Percentiles rank a stretch among this genome's conserved stretches.
Conservation (phyloP, 2,888 invertebrate species). For the Chymomyza fuscimana region DNA sequence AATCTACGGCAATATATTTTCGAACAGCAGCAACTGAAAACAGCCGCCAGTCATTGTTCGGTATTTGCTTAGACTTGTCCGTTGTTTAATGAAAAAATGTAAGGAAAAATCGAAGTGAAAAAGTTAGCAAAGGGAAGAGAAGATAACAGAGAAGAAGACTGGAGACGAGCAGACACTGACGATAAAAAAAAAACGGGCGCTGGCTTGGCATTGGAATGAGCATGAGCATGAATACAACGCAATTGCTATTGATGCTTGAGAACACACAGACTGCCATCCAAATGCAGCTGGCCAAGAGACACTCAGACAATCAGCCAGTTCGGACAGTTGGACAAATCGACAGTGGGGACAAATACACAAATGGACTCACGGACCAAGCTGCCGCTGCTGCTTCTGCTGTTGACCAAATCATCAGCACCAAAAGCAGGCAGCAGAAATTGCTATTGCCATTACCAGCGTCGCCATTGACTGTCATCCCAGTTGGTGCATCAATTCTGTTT, state of each 20-base stretch:
- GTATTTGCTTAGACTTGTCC: slow-evolving; percentile 50
- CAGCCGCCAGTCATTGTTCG: slow-evolving; percentile 39
- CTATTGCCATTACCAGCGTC: slow-evolving; percentile 17
- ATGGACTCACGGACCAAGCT: slow-evolving; percentile 7
- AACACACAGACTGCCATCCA: slow-evolving; percentile 49
- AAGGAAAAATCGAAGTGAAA: slow-evolving; percentile 33
- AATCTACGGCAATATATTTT: slow-evolving; percentile 66
- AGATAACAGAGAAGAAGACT: too few species aligned
- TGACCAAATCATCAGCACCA: slow-evolving; percentile 64
- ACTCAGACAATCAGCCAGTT: neutral
- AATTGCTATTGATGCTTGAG: slow-evolving; percentile 64
- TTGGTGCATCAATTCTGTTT: slow-evolving; percentile 28
- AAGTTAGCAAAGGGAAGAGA: too few species aligned
- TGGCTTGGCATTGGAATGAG: slow-evolving; percentile 4
- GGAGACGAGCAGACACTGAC: neutral
- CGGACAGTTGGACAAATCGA: slow-evolving; percentile 14
- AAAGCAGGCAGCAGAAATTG: slow-evolving; percentile 43
- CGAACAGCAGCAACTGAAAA: slow-evolving; percentile 34
- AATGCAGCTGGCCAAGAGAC: slow-evolving; percentile 29
- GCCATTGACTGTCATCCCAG: slow-evolving; percentile 8
- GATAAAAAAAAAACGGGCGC: slow-evolving; percentile 5
- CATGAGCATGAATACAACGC: slow-evolving; percentile 27
- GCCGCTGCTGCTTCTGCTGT: slow-evolving; percentile 21
- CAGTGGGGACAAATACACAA: slow-evolving; percentile 12
- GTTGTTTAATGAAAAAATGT: slow-evolving; percentile 52